Evolutionary conservation across 2,113 vertebrate species (phyloP), one percentile per base, ranked within the genome.

Genomic region (Nannospalax galili): DNA sequence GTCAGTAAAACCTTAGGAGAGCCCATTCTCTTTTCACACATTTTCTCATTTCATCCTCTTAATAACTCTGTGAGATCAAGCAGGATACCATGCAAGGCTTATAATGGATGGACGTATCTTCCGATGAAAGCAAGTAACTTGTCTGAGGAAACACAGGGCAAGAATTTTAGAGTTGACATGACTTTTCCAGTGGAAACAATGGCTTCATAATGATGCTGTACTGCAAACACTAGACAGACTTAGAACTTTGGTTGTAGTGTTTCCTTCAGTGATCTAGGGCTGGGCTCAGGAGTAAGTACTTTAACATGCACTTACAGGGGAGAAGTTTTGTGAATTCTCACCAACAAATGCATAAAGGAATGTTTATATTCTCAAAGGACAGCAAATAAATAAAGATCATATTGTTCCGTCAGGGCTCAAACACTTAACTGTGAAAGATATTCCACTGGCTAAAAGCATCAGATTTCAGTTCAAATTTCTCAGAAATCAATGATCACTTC

Each of bases 381-480:
- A 70, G 2, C 8, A 84, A 35, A 72, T 16, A 30, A 11, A 48
- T 17, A 11, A 52, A 52, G 48, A 48, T 2, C 48, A 30, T 70
- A 40, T 17, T 84, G 64, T 84, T 74, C 62, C 74, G 28, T n/a
- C 42, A 45, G 14, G 4, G 8, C 15, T 82, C 58, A 93, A 52
- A 4, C 32, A 45, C 69, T 52, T 72, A 65, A 60, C 19, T 72
- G 40, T 37, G 15, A 93, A 90, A 32, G 19, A 74, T 78, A 28
- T 64, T 95, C 14, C 10, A n/a, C 62, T 15, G 73, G 30, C 4
- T 40, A 91, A 93, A 94, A 65, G 60, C 1, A 56, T 35, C 88
- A 48, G 56, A 74, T 90, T 82, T 88, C 64, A 88, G 52, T 77
- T 95, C 72, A 85, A 60, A 91, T 84, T 81, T 85, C 45, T 26